Base-by-base conservation (phyloP, 2,113 vertebrate genomes). In the Nematolebias whitei region DNA sequence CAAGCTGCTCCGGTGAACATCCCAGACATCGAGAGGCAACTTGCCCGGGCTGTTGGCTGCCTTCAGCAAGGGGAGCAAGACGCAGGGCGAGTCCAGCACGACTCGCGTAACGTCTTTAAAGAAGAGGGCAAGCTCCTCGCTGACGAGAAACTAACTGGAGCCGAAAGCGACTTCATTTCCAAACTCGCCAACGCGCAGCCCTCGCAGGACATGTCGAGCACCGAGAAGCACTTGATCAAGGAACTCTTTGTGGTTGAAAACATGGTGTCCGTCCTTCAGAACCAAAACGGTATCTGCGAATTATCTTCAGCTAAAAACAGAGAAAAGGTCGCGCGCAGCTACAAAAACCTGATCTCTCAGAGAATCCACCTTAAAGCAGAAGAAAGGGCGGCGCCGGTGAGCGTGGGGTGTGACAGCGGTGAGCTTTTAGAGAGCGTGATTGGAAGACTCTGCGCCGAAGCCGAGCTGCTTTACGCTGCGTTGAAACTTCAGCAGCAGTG, bases 401-500 rank as follows among this genome's bases (percentile, higher is more conserved):
- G 24, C 22, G 20, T 74, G 16, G 43, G 41, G 6, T 83, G 61
- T 39, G 69, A 55, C n/a, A 53, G 5, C 1, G 2, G 24, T 6
- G 48, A 41, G 18, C n/a, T 44, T 54, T 66, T 83, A 54, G 71
- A 89, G 22, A 50, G 13, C 22, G 55, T 19, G 10, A 93, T 85
- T 55, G 57, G 11, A 35, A 82, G 0, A 79, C 83, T 82, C 74
- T 93, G 90, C 59, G 80, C 93, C 64, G 94, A 93, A 67, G 94
- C 95, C 1, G 96, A 98, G 85, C 89, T 98, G 43, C 92, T 92
- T 53, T 95, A 94, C 47, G 87, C 92, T 0, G 81, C 91, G 20
- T 90, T 94, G 16, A 95, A 93, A 35, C 81, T 93, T 78, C 90
- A 93, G 54, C 92, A 92, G 38, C 91, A 92, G 0, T 87, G 92